Evolutionary conservation across 2,113 vertebrate species (phyloP).

Genomic region (Gymnorhina tibicen): DNA sequence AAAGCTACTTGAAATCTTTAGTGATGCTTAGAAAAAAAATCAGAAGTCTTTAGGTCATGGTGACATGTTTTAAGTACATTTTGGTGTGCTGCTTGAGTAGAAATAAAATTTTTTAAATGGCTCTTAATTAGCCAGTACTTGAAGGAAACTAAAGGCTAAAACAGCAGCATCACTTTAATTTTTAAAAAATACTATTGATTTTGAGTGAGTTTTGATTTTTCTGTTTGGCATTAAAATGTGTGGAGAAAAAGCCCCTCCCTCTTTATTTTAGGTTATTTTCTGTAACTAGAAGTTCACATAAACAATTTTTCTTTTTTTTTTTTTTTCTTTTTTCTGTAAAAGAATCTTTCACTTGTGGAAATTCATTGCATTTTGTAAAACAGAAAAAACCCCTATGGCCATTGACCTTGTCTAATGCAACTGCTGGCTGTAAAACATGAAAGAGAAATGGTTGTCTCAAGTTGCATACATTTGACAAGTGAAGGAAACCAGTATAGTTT

Average conservation of each 20-base stretch:
- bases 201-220: background rate
- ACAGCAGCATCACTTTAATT: background rate
- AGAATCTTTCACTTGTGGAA: background rate
- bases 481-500: conserved; percentile 35
- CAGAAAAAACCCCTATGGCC: background rate
- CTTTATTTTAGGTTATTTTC: background rate
- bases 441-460: conserved; percentile 8
- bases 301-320: background rate
- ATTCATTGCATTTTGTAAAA: background rate
- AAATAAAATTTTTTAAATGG: background rate
- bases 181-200: background rate
- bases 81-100: background rate
- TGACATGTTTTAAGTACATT: background rate
- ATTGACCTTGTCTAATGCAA: conserved; percentile 5
- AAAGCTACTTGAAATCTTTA: background rate
- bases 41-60: background rate
- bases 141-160: background rate
- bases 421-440: conserved; percentile 13
- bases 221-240: background rate
- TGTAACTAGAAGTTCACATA: background rate
- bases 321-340: background rate
- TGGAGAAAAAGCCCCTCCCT: background rate
- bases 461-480: conserved; percentile 30
- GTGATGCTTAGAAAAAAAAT: background rate
- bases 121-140: background rate